Evolutionary conservation across 2,888 invertebrate species (phyloP).

Genomic region (Eudemis profundana): DNA sequence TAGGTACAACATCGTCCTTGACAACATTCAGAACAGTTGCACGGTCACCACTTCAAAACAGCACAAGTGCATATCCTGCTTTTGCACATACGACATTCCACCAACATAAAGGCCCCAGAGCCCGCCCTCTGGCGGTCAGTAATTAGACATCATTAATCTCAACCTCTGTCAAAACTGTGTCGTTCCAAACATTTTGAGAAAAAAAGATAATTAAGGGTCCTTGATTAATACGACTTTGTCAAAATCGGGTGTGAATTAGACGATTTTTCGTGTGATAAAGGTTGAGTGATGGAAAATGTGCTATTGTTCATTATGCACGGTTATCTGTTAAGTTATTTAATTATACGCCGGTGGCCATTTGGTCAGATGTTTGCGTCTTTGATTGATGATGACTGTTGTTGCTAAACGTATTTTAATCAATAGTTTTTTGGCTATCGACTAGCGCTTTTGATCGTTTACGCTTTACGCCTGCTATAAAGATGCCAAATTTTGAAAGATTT

Average conservation of each 20-base stretch:
- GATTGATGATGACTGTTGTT: slow-evolving; percentile 19
- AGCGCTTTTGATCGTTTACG: background rate
- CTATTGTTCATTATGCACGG: slow-evolving; percentile 81
- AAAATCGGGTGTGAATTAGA: slow-evolving; percentile 80
- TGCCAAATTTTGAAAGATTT: no score
- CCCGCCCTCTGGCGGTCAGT: slow-evolving; percentile 64
- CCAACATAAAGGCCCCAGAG: slow-evolving; percentile 51
- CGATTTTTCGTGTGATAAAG: slow-evolving; percentile 82
- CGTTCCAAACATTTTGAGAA: slow-evolving; percentile 74
- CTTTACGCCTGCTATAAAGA: background rate
- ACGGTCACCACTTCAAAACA: slow-evolving; percentile 7
- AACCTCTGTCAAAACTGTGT: slow-evolving; percentile 82
- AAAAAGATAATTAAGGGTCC: slow-evolving; percentile 71
- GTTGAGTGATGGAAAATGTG: slow-evolving; percentile 77
- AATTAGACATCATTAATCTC: slow-evolving; percentile 81
- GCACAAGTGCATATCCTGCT: slow-evolving; percentile 10
- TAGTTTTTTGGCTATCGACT: slow-evolving; percentile 5
- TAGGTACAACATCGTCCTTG: slow-evolving; percentile 11
- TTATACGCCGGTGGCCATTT: slow-evolving; percentile 59
- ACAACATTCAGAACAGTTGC: slow-evolving; percentile 27
- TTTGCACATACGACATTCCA: slow-evolving; percentile 28
- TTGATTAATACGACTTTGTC: slow-evolving; percentile 76
- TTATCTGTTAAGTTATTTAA: slow-evolving; percentile 80
- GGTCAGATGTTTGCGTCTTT: slow-evolving; percentile 34
- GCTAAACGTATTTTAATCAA: slow-evolving; percentile 26